Conservation (phyloP, 2,113 vertebrate species). For the Grantiella picta region DNA sequence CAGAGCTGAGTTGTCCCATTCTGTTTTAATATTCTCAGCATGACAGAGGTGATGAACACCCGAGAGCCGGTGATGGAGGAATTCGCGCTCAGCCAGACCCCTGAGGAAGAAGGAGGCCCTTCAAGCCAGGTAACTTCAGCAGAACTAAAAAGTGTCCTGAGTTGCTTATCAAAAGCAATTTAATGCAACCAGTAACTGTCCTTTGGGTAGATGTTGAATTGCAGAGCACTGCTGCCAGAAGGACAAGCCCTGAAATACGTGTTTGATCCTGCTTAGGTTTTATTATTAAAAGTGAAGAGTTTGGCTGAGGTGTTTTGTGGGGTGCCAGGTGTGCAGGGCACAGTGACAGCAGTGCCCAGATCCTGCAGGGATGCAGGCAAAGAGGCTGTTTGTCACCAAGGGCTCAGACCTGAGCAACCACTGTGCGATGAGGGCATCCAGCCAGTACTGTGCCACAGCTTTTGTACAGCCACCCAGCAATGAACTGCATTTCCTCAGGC, state of each 20-base stretch:
- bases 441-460: neutral
- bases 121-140: conserved; percentile 73
- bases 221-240: neutral
- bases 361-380: neutral
- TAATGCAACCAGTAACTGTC: neutral
- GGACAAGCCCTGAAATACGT: neutral
- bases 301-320: neutral
- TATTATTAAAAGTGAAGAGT: neutral
- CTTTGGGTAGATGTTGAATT: neutral
- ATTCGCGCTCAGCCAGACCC: conserved; percentile 72
- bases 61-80: conserved; percentile 83
- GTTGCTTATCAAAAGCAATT: neutral
- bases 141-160: neutral
- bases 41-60: conserved; percentile 88
- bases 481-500: neutral
- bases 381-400: neutral
- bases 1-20: neutral
- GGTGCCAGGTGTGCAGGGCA: neutral
- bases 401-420: neutral
- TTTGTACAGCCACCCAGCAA: neutral
- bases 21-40: conserved; percentile 67
- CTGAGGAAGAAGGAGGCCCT: conserved; percentile 76
- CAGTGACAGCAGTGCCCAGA: neutral
- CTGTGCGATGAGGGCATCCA: neutral
- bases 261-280: neutral